These are phyloP conservation scores for Calyptomena viridis DNA, from an alignment of 2,113 vertebrate species.

Conservation along the genomic window DNA sequence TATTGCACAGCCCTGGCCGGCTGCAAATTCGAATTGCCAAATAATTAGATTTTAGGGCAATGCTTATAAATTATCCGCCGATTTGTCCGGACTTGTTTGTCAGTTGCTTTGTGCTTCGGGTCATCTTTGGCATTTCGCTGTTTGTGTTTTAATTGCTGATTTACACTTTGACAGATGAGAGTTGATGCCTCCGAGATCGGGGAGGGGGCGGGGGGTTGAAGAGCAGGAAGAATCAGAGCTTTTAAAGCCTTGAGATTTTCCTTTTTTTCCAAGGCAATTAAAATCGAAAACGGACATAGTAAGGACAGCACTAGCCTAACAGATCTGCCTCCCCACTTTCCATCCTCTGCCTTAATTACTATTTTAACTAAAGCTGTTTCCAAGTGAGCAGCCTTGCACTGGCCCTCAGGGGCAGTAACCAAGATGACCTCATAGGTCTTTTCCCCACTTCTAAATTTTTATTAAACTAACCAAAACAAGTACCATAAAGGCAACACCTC, in stretches of 20 bases:
- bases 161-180: conserved; percentile 92
- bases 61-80: conserved; percentile 92
- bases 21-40: conserved; percentile 94
- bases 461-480: conserved; percentile 38
- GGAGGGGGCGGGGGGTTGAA: conserved; percentile 54
- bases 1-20: conserved; percentile 86
- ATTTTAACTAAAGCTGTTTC: conserved; percentile 67
- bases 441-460: conserved; percentile 5
- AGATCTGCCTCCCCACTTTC: conserved; percentile 20
- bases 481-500: background rate
- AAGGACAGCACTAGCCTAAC: conserved; percentile 54
- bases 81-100: conserved; percentile 95
- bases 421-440: conserved; percentile 41
- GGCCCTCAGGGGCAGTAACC: conserved; percentile 19
- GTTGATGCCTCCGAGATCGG: conserved; percentile 81
- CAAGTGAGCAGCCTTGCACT: conserved; percentile 24
- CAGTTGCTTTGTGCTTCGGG: conserved; percentile 90
- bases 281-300: conserved; percentile 66
- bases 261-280: conserved; percentile 71
- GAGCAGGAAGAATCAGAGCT: conserved; percentile 52
- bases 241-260: conserved; percentile 72
- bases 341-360: conserved; percentile 58
- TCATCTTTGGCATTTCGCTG: conserved; percentile 93
- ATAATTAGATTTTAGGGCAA: conserved; percentile 95
- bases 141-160: conserved; percentile 93